phyloP scores from a whole-genome alignment of 2,888 invertebrate genomes.

The Amphipyra tragopoginis region DNA sequence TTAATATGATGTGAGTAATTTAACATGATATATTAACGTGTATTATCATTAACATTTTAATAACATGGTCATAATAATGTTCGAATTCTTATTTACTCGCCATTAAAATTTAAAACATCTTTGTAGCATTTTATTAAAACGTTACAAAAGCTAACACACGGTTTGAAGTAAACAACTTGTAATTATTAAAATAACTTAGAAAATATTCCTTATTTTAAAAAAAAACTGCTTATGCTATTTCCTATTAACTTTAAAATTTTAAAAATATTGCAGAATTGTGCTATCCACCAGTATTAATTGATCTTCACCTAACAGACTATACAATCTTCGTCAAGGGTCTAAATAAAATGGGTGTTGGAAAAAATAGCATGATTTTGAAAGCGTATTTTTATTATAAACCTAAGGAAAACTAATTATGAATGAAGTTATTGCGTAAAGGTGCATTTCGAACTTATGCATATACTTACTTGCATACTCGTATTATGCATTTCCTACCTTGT shows the following conservation, averaged over 20 bases:
- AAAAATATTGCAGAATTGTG: background rate
- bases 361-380: conserved; percentile 33
- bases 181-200: conserved; percentile 23
- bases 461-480: conserved; percentile 31
- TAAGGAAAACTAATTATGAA: conserved; percentile 49
- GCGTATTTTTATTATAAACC: conserved; percentile 23
- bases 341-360: background rate
- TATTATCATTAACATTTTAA: conserved; percentile 30
- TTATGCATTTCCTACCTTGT: conserved; percentile 28
- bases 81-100: conserved; percentile 30
- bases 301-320: background rate
- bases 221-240: too few species aligned
- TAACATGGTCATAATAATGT: conserved; percentile 15
- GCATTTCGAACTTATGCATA: conserved; percentile 22
- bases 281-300: conserved; percentile 5
- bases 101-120: conserved; percentile 22
- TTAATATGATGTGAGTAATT: conserved; percentile 39
- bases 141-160: conserved; percentile 9
- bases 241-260: too few species aligned
- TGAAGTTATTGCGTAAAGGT: conserved; percentile 48
- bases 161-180: conserved; percentile 11
- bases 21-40: conserved; percentile 18
- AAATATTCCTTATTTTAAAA: background rate
- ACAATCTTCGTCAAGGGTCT: background rate
- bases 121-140: conserved; percentile 23